Base-by-base conservation (phyloP, 1,140 invertebrate genomes). In the Drosophila repleta region DNA sequence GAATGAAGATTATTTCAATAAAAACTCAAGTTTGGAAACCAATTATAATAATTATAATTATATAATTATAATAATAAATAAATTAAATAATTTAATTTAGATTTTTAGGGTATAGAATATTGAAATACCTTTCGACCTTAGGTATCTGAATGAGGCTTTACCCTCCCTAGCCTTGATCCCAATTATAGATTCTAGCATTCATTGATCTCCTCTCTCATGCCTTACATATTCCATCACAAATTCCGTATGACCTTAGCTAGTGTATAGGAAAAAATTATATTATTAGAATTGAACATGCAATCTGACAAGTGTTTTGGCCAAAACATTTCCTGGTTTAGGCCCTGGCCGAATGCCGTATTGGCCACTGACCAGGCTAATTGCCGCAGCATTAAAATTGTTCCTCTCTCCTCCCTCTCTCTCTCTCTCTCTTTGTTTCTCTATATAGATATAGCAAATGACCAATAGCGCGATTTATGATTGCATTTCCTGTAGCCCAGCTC, bases 231-330 rank as follows among this genome's bases (percentile, higher is more conserved):
- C 3, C 32, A 35, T 35, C 0, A 35, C 32, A 13, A 35, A 35
- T 1, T 2, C 3, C 3, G 32, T 35, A 35, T 13, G 11, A 13
- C 32, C 11, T 35, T 35, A 11, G 32, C 32, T 0, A 46, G 45
- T 11, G 26, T 67, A 79, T 65, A 63, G 52, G 52, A 62, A 74
- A 81, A 81, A 76, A 85, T 90, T 89, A 90, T 85, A 90, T 90
- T 90, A 90, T 90, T 90, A 89, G 78, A 76, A 89, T 85, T 90
- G 74, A 81, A 89, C 89, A 90, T 89, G 89, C 89, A 82, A 90
- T 90, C 89, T 85, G 89, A 90, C 89, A 90, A 90, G 89, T 90
- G 84, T 76, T 79, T 13, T 48, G 20, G 24, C 52, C 13, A 37
- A 64, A 57, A 61, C 78, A 57, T 68, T 87, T 87, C 82, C 82